Base-by-base conservation (phyloP, 2,797 vertebrate species). In the Chaetodon trifasciatus region DNA sequence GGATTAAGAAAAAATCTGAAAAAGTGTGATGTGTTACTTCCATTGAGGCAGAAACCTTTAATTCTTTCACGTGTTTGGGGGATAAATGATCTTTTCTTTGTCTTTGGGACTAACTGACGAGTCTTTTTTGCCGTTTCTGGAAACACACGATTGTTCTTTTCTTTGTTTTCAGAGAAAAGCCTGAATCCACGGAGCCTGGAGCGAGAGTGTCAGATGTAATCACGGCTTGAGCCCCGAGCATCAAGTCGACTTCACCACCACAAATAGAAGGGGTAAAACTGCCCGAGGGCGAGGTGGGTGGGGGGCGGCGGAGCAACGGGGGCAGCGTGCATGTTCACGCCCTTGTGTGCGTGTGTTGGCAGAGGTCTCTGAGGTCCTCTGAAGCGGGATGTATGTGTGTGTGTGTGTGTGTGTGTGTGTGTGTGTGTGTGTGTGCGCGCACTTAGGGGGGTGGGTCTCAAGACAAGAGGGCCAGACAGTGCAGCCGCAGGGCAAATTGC, bases 401-500 rank as follows among this genome's bases (percentile, higher is more conserved):
- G 77, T 76, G 68, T 67, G 35, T 39, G 46, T 65, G 68, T 56
- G 55, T 69, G 73, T 42, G 65, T 62, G 55, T 7, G 83, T 47
- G 63, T 52, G 68, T 35, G 66, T 47, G 83, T 53, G 63, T 47
- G 69, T 37, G 66, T 62, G 56, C 6, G 57, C 39, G 77, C 21
- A 55, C 55, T 64, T 4, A 4, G 53, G 78, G 52, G 64, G 57
- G 42, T 4, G 42, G 79, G 62, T 76, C 78, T 88, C 83, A 93
- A 91, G 91, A 93, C 90, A 81, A 91, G 87, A 76, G 78, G 86
- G 83, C 79, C 86, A 92, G 90, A 92, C 92, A 90, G 91, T 76
- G 78, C 85, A 86, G 92, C 91, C 88, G 58, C 73, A 65, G 93
- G 92, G 91, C 90, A 91, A 92, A 93, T 81, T 88, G 77, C 62